Base-by-base conservation (phyloP, 2,797 vertebrate species). In the Falco naumanni region DNA sequence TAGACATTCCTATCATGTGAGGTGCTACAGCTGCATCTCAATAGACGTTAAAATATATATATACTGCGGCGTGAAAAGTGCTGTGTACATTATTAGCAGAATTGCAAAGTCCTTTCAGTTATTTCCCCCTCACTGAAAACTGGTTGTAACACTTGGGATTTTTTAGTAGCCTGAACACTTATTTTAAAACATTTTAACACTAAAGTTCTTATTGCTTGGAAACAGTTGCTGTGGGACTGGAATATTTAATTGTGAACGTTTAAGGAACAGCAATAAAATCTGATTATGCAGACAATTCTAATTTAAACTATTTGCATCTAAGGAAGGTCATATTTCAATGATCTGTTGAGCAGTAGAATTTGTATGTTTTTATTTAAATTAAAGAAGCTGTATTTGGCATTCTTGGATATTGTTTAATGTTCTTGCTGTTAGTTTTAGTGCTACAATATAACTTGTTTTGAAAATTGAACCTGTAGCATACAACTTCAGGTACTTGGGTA, bases 151-250 rank as follows among this genome's bases (percentile, higher is more conserved):
- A 29, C 25, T 78, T 78, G 6, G 43, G 28, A 22, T 16, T 80
- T 66, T 66, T 70, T 45, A 60, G 66, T 84, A 90, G 76, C 56
- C 29, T 81, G 31, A 71, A 60, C 39, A 13, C 41, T 77, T 34
- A 33, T 6, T 89, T 80, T 63, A n/a, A 92, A 86, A 26, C 68
- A 29, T 72, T 91, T 88, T 84, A 91, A 68, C 25, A 6, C 31
- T 6, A 0, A 75, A 70, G 56, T 90, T 88, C 69, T 53, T 90
- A 70, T 6, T 0, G 0, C 50, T 88, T 95, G 51, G 91, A 54
- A 91, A 76, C 77, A 70, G 95, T 88, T 95, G 64, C 71, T 68
- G 81, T 84, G 68, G 83, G 34, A 64, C 47, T 66, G 66, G 60
- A 85, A 25, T 70, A 70, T 14, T 84, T 91, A 53, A 63, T 59